These are phyloP conservation scores for Zhuqinia jingwanae DNA, from an alignment of 2,888 invertebrate genomes.

Conservation along the genomic window DNA sequence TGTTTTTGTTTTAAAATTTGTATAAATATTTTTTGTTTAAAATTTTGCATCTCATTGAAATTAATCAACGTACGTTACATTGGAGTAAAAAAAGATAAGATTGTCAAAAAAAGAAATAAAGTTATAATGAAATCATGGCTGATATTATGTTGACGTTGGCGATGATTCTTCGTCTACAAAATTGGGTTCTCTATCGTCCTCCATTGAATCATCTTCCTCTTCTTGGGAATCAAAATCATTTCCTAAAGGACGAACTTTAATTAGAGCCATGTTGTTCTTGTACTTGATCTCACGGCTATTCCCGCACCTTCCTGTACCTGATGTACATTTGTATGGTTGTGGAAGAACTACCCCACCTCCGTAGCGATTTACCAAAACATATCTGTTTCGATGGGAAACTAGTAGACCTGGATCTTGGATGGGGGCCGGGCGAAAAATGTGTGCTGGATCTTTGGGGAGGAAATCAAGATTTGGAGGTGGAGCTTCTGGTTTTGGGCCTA, in stretches of 20 bases:
- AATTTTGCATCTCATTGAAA: no score
- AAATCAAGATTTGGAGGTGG: conserved; percentile 6
- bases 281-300: background rate
- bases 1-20: background rate
- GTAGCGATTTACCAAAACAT: conserved; percentile 40
- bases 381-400: conserved; percentile 24
- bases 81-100: no score
- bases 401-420: conserved; percentile 4
- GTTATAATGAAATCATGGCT: no score
- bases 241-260: background rate
- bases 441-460: background rate
- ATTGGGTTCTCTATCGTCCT: background rate
- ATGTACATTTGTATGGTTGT: background rate
- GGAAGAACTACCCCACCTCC: conserved; percentile 36
- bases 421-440: background rate
- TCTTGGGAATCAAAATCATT: background rate
- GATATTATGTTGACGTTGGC: no score
- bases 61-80: no score
- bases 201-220: background rate
- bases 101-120: no score
- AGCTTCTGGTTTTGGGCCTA: background rate
- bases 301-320: background rate
- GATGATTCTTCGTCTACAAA: no score
- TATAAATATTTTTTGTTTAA: no score
- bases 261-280: background rate